These are phyloP conservation scores for Enteromius mattozi DNA, from an alignment of 2,797 vertebrate genomes.

Conservation along the genomic window DNA sequence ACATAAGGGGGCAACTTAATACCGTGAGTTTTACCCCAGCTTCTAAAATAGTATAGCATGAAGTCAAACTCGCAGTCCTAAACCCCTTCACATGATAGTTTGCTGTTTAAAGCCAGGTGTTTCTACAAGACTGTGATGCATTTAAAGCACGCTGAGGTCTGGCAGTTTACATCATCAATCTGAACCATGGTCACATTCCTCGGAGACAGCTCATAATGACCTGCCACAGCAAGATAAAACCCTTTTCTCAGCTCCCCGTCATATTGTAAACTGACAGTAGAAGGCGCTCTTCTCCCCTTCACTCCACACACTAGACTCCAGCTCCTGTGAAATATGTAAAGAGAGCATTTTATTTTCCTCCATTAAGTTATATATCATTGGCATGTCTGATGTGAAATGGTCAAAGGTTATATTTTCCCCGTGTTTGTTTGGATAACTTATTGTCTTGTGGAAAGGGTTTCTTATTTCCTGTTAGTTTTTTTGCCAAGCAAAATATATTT, in stretches of 20 bases:
- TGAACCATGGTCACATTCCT: conserved; percentile 75
- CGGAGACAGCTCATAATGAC: conserved; percentile 69
- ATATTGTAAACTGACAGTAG: conserved; percentile 13
- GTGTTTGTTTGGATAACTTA: conserved; percentile 31
- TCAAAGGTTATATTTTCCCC: conserved; percentile 27
- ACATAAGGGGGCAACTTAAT: not conserved
- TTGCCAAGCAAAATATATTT: conserved; percentile 34
- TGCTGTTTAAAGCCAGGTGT: conserved; percentile 54
- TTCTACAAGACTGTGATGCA: conserved; percentile 51
- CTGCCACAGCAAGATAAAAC: conserved; percentile 12
- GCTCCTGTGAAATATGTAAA: not conserved
- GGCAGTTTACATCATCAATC: conserved; percentile 78
- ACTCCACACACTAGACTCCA: too few species aligned
- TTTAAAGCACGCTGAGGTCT: conserved; percentile 72
- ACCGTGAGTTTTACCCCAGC: not conserved
- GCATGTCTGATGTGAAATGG: conserved; percentile 3
- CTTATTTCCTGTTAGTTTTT: conserved; percentile 31
- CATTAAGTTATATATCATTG: not conserved
- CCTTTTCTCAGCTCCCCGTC: not conserved
- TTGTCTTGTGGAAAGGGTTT: conserved; percentile 22
- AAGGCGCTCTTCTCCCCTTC: conserved; percentile 30
- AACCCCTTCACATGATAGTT: conserved; percentile 2
- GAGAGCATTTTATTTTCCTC: conserved; percentile 12
- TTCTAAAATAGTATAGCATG: not conserved
- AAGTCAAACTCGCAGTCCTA: not conserved